These are phyloP conservation scores for Muscicapa adusta DNA, from an alignment of 2,113 vertebrate species.

Conservation along the genomic window DNA sequence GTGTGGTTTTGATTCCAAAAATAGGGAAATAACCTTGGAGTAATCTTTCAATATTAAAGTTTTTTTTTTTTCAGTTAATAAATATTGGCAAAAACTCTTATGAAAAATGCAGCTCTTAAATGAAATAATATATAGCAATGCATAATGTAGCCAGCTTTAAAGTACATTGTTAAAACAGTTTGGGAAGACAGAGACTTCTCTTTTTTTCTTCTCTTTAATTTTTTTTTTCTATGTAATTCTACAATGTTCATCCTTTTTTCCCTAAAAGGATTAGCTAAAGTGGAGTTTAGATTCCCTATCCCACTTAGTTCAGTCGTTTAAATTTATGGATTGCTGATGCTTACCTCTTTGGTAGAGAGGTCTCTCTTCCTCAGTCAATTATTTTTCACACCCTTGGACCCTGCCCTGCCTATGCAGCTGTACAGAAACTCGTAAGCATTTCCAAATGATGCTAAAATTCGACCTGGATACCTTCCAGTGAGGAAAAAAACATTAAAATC, in stretches of 20 bases:
- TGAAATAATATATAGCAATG: not conserved
- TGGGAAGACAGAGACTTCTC: not conserved
- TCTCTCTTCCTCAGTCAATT: not conserved
- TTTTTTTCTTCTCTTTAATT: accelerated
- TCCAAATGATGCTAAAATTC: not conserved
- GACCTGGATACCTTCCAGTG: not conserved
- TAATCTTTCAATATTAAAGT: not conserved
- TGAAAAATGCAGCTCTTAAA: not conserved
- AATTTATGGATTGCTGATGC: not conserved
- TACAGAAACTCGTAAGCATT: not conserved
- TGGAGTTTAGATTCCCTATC: not conserved
- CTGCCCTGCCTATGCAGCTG: not conserved
- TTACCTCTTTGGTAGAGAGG: not conserved
- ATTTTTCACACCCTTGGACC: not conserved
- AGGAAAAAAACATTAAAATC: not conserved
- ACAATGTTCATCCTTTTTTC: not conserved
- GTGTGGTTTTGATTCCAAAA: not conserved
- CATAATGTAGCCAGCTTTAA: not conserved
- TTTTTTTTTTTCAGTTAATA: not conserved
- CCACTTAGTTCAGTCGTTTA: not conserved
- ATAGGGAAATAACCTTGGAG: not conserved
- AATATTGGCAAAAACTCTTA: not conserved
- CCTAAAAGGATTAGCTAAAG: not conserved
- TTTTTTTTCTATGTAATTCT: not conserved
- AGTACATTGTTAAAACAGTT: not conserved